These are phyloP conservation scores for Speoplatyrhinus poulsoni DNA, from an alignment of 2,113 vertebrate genomes.

Conservation along the genomic window DNA sequence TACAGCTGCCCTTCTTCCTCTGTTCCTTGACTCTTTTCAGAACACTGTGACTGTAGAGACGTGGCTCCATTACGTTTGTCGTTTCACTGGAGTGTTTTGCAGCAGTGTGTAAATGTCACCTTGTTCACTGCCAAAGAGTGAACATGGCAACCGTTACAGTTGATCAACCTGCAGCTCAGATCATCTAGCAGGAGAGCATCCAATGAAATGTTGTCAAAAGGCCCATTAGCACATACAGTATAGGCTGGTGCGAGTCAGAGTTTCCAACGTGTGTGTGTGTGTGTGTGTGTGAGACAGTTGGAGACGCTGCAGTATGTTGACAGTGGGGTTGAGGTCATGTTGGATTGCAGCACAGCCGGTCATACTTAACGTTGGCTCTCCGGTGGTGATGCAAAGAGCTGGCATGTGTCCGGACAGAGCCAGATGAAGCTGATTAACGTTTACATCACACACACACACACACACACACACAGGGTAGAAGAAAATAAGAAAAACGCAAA, in stretches of 20 bases:
- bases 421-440: constrained; percentile 77
- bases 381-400: constrained; percentile 66
- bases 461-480: constrained; percentile 24
- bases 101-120: constrained; percentile 45
- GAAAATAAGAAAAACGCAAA: constrained; percentile 36
- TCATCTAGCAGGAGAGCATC: constrained; percentile 27
- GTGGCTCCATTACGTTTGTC: constrained; percentile 44
- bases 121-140: constrained; percentile 16
- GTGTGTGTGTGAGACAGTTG: constrained; percentile 49
- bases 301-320: constrained; percentile 60
- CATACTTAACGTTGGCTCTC: constrained; percentile 47
- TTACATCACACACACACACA: constrained; percentile 68
- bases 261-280: constrained; percentile 65
- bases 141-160: constrained; percentile 22
- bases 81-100: constrained; percentile 22
- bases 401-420: constrained; percentile 60
- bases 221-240: constrained; percentile 23
- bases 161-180: constrained; percentile 9
- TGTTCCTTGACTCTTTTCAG: too few species aligned
- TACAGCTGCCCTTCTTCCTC: too few species aligned
- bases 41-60: constrained; percentile 36
- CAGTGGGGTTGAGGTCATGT: constrained; percentile 67
- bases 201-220: constrained; percentile 50
- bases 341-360: constrained; percentile 49
- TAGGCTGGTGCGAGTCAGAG: constrained; percentile 48